Percentiles rank a stretch among this genome's conserved stretches.
Conservation (phyloP, 1,140 invertebrate genomes). For the Nixonia krombeini region DNA sequence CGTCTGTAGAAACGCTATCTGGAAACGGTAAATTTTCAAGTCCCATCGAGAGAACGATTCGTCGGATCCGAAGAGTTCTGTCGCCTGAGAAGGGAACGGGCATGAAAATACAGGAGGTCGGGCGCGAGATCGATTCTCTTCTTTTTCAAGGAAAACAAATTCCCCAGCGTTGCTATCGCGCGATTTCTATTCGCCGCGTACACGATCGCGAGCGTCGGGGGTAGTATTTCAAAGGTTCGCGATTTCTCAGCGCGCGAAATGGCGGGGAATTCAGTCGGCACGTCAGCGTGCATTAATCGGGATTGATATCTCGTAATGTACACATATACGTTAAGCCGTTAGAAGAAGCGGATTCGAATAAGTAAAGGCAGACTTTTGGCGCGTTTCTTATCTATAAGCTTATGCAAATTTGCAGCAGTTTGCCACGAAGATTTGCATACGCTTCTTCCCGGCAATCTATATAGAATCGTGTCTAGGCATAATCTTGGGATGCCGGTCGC, state of each 20-base stretch:
- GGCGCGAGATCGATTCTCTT: background rate
- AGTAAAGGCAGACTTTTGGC: constrained; percentile 24
- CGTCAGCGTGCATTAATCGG: background rate
- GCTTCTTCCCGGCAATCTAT: constrained; percentile 50
- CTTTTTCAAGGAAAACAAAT: constrained; percentile 2
- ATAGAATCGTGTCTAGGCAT: constrained; percentile 58
- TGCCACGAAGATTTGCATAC: constrained; percentile 60
- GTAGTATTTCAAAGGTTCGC: background rate
- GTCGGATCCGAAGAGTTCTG: background rate
- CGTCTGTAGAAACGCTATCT: background rate
- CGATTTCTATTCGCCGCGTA: background rate
- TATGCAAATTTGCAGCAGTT: constrained; percentile 60
- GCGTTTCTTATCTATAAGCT: constrained; percentile 59
- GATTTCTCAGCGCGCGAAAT: background rate
- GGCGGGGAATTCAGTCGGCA: background rate
- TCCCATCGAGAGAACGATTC: constrained; percentile 1
- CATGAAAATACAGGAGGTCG: constrained; percentile 1
- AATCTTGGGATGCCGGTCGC: constrained; percentile 44
- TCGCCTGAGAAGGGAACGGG: background rate
- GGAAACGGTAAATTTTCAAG: constrained; percentile 1
- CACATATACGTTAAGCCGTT: constrained; percentile 2
- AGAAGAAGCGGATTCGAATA: constrained; percentile 44
- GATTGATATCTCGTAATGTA: constrained; percentile 6
- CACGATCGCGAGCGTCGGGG: background rate
- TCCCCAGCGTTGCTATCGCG: background rate